A percentile compares a stretch with the other conserved stretches of the same genome.
phyloP scores from a whole-genome alignment of 2,797 vertebrate genomes.

The Simalia tracyae region DNA sequence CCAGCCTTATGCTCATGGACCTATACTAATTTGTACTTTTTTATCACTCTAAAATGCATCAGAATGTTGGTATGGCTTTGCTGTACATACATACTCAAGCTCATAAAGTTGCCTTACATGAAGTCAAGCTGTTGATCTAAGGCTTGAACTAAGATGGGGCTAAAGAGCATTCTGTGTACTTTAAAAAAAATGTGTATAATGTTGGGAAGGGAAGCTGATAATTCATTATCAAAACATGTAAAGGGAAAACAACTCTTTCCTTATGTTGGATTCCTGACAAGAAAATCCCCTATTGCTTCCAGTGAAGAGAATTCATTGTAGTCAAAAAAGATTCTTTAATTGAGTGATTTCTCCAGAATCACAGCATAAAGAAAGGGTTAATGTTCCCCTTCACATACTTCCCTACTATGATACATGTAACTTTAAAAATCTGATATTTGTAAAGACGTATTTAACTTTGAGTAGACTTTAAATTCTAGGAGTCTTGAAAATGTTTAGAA shows the following conservation, averaged over 20 bases:
- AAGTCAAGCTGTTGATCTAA: not conserved
- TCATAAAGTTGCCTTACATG: not conserved
- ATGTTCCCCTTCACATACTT: not conserved
- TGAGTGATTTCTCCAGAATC: not conserved
- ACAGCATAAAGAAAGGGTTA: not conserved
- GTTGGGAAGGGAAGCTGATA: not conserved
- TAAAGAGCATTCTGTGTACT: not conserved
- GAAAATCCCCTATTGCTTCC: not conserved
- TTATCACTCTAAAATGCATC: not conserved
- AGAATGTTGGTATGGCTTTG: not conserved
- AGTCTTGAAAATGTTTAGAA: not conserved
- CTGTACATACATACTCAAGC: not conserved
- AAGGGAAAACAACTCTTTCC: not conserved
- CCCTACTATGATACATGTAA: not conserved
- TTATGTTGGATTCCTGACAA: not conserved
- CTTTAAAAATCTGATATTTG: not conserved
- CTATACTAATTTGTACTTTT: not conserved
- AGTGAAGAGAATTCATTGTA: not conserved
- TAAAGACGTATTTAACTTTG: not conserved
- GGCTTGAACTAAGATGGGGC: not conserved
- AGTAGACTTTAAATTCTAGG: not conserved
- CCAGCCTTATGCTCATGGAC: not conserved
- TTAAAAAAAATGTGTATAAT: not conserved
- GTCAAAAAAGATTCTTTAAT: not conserved
- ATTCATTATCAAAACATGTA: not conserved